These are phyloP conservation scores for Digitonthophagus gazella DNA, from an alignment of 2,888 invertebrate species.

Conservation along the genomic window DNA sequence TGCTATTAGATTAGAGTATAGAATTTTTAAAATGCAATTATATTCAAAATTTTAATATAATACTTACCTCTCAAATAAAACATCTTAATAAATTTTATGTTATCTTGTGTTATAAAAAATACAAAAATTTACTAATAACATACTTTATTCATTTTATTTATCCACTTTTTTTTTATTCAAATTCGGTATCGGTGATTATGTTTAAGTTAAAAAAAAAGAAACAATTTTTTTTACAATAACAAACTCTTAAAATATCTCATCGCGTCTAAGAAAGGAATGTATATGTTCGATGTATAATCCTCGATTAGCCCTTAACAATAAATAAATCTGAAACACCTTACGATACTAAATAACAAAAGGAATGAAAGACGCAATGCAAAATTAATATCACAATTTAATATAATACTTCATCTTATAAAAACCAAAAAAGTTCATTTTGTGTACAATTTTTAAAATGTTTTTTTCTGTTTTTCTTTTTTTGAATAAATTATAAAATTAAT, in stretches of 20 bases:
- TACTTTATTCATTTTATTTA: slow-evolving; percentile 10
- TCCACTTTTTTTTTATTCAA: slow-evolving; percentile 11
- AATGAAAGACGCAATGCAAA: not conserved
- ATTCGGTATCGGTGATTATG: slow-evolving; percentile 20
- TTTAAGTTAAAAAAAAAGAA: slow-evolving; percentile 16
- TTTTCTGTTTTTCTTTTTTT: too few species aligned
- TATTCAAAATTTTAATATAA: slow-evolving; percentile 24
- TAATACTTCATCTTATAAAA: too few species aligned
- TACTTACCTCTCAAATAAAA: not conserved
- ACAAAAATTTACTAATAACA: slow-evolving; percentile 16
- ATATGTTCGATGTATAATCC: not conserved
- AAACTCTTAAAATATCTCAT: too few species aligned
- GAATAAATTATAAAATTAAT: slow-evolving; percentile 2
- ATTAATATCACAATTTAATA: not conserved
- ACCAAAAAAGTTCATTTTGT: too few species aligned
- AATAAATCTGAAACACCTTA: not conserved
- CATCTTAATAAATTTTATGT: too few species aligned
- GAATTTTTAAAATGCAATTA: slow-evolving; percentile 15
- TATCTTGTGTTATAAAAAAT: too few species aligned
- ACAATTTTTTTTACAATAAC: slow-evolving; percentile 8
- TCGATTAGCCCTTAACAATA: not conserved
- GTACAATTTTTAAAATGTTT: too few species aligned
- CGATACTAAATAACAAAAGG: not conserved
- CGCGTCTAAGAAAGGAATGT: too few species aligned
- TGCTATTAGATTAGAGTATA: not conserved